Base-by-base conservation (phyloP, 2,888 invertebrate species). In the Aphelenchoides bicaudatus region DNA sequence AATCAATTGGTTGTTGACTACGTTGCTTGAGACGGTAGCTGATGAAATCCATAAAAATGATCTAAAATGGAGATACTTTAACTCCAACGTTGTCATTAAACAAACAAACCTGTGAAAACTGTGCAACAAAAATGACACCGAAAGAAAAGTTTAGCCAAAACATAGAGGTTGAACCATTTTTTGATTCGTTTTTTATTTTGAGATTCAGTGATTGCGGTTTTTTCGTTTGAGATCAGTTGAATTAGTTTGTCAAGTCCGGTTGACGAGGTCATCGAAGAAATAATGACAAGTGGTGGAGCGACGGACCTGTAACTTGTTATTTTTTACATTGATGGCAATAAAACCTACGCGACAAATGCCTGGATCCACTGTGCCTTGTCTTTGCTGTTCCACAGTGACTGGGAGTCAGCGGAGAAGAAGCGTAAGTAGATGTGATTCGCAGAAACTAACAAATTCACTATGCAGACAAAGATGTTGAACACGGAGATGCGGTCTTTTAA, bases 351-450 rank as follows among this genome's bases (percentile, higher is more conserved):
- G 13, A 48, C 49, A 13, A 48, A 25, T 2, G 49, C 30, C 28
- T 48, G 49, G 30, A 48, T 23, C 49, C 49, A 48, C 16, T 25
- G 23, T 1, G 49, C 49, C 28, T 25, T 43, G 49, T 48, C 49
- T 10, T 48, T 48, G 28, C 21, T 21, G 2, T 13, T 30, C 49
- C 49, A 48, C 1, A 48, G 25, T 1, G 27, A 23, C 28, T 48
- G 27, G 19, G 49, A 48, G 25, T 48, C 30, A 10, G 19, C 16
- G 1, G 49, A 48, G 25, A 48, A 48, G 23, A 48, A 27, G 23
- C 49, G 19, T 10, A 48, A 16, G 31, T 48, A 48, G n/a, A 48
- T 48, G 49, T 48, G 49, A 48, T 48, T 48, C 49, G 30, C 8
- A 2, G 27, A 48, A 13, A 48, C 49, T n/a, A 48, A 48, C 25